Evolutionary conservation across 2,888 invertebrate species (phyloP), one percentile per base, ranked within the genome.

Genomic region (Cephus spinipes): DNA sequence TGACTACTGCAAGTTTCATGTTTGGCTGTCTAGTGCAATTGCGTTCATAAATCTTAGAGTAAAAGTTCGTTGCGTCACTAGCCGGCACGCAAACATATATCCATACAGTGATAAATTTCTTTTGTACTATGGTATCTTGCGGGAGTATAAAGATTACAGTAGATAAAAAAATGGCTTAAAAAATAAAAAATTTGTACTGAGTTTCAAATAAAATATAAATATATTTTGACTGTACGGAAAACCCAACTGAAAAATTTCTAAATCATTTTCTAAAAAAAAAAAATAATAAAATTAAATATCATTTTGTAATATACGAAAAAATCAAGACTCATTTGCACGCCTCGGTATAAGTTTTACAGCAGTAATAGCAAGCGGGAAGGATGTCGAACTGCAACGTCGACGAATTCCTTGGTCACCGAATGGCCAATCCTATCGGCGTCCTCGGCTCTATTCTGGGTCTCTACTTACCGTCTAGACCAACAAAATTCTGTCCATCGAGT

Each of bases 401-500:
- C 90, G 87, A 90, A 90, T 90, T 90, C 90, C 90, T 89, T 85
- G 83, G 73, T 79, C 84, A 81, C 87, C 88, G 86, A 89, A 88
- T 89, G 88, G 87, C 89, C 88, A 87, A 88, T 89, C 86, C 86
- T 83, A 83, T 84, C 84, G 83, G 82, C 84, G 85, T 78, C 82
- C 81, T 79, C 78, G 82, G 82, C 82, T 85, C 86, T 86, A 85
- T 87, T 89, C 86, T 84, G 84, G 84, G 81, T 80, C 83, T 86
- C 85, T 85, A 82, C 85, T 83, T 81, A 82, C 78, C 79, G 82
- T 84, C 85, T 85, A 84, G 83, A 86, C 85, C 82, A 83, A 82
- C 83, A 82, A 85, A 83, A 84, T 85, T 87, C 81, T 33, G 71
- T 69, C 77, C 40, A 35, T 78, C 80, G 33, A 76, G 81, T 81